phyloP scores from a whole-genome alignment of 2,797 vertebrate genomes.

The Chiroxiphia lanceolata region DNA sequence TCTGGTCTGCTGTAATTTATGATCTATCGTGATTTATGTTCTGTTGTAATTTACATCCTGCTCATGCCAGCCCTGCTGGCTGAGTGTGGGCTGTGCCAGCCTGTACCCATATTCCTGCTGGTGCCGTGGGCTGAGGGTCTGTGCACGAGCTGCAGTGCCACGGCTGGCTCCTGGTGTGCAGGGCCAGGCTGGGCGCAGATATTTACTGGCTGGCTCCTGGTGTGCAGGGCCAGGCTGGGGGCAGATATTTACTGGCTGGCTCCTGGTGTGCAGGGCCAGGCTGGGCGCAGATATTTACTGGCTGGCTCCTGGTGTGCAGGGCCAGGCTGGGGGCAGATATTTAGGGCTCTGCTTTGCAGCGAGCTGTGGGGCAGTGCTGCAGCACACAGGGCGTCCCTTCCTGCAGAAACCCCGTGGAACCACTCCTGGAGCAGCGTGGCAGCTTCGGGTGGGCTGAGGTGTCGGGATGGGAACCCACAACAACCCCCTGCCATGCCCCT shows the following conservation, averaged over 20 bases:
- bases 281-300: background rate
- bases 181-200: background rate
- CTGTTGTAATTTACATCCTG: background rate
- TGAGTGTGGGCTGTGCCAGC: background rate
- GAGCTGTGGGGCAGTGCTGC: accelerated
- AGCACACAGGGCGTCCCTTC: background rate
- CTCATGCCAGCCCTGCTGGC: background rate
- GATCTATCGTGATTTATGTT: background rate
- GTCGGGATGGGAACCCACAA: background rate
- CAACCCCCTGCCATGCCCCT: background rate
- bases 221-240: background rate
- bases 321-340: no score
- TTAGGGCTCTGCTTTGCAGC: background rate
- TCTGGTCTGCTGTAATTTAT: background rate
- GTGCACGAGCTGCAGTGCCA: background rate
- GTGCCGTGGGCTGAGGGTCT: background rate
- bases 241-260: background rate
- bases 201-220: background rate
- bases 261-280: background rate
- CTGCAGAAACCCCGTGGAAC: accelerated
- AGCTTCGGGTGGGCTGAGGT: background rate
- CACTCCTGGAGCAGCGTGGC: background rate
- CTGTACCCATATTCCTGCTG: accelerated
- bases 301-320: background rate
- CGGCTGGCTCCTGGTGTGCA: background rate